Evolutionary conservation across 1,140 invertebrate species (phyloP), one percentile per base, ranked within the genome.

Genomic region (Aphelinus certus): DNA sequence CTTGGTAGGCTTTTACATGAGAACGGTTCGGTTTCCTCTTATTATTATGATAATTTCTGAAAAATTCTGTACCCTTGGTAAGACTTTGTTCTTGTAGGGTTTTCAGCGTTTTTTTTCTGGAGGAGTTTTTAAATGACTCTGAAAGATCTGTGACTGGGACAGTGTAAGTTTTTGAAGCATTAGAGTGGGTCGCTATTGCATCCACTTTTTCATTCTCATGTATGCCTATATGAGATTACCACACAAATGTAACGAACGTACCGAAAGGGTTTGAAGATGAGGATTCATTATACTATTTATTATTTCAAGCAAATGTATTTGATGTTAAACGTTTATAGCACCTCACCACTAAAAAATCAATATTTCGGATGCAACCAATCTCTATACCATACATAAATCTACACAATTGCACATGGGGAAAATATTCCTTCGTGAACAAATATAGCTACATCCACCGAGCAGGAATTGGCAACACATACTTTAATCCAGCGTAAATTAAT

Each of bases 171-270:
- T 2, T 61, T 10, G 9, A 45, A 5, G 3, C 42, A 51, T 2
- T 7, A 3, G 0, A 42, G 45, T 45, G 26, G 2, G 57, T 53
- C 42, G 58, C 58, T 7, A 51, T 9, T 51, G 42, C n/a, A 61
- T 71, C 68, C 4, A 42, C 68, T 46, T 5, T 49, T n/a, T 71
- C 57, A 61, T 71, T 71, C 1, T 48, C 68, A 10, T 49, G 1
- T 51, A 71, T 51, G 6, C 58, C 57, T 7, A n/a, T 51, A 26
- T 71, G 68, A 43, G 68, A 71, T 2, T n/a, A n/a, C 57, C 57
- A 61, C 1, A 47, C 51, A 42, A 71, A 45, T 53, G 26, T 10
- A 49, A 62, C n/a, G 26, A 26, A 26, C 26, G 26, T 26, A 26
- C 26, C 58, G 46, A 9, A 48, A 48, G 57, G 7, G 42, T 69